Base-by-base conservation (phyloP, 2,888 invertebrate genomes). In the Danaus chrysippus region DNA sequence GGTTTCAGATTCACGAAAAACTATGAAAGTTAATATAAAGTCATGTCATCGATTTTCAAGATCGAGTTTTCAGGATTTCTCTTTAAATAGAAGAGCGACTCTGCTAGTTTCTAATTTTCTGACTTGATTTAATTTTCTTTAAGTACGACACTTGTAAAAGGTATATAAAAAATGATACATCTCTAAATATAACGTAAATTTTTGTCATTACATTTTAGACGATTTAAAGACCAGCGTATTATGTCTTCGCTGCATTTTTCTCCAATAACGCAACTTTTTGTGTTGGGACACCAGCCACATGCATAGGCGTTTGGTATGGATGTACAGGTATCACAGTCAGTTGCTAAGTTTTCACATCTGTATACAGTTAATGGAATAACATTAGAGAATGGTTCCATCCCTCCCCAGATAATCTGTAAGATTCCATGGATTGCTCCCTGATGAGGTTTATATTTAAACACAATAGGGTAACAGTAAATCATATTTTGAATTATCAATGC, bases 351-450 rank as follows among this genome's bases (percentile, higher is more conserved):
- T 62, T 74, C 73, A 69, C 80, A 82, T 42, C 69, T 68, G 55
- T 80, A 80, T 17, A 76, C 69, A 3, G 67, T 60, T 3, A 81
- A 58, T 9, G 71, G 70, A 42, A 81, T 63, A 46, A 63, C 56
- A 64, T 81, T 81, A 0, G 80, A 81, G 62, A 73, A 71, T 1
- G 77, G 75, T 42, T 70, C 70, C 9, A 67, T 69, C 17, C 81
- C 81, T 12, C 73, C 75, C 74, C 76, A 75, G 19, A 74, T 68
- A 3, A 76, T 46, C 19, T 66, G 71, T 10, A 76, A 60, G 11
- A 54, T 57, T 13, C 81, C 82, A 41, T 52, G 67, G 3, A 73
- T 73, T 3, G 52, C 63, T 23, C 68, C 62, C 10, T 68, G 67
- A 12, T 58, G 43, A 6, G 66, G 34, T 15, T 42, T 49, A 0